A percentile compares a stretch with the other conserved stretches of the same genome.
Evolutionary conservation across 2,797 vertebrate species (phyloP).

Genomic region (Decapterus maruadsi): DNA sequence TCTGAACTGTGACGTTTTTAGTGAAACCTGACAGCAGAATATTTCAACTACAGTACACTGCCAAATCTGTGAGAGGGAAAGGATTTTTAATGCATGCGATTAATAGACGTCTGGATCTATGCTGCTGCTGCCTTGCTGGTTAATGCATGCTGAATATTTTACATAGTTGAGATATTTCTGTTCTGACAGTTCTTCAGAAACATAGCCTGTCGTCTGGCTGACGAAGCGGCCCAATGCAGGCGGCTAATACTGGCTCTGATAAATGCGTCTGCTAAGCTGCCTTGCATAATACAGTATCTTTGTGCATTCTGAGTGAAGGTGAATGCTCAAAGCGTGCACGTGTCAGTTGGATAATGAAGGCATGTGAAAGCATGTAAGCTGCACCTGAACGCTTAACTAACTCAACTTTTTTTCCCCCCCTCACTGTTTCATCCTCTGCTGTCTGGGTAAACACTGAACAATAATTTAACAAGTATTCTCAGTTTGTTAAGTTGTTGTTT

Average conservation of each 20-base stretch:
- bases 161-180: not conserved
- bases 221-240: not conserved
- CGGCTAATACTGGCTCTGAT: not conserved
- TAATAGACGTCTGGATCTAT: not conserved
- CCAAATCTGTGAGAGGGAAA: not conserved
- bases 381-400: not conserved
- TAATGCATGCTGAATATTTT: not conserved
- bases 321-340: slow-evolving; percentile 2
- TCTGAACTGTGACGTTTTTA: not conserved
- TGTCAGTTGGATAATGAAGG: slow-evolving; percentile 15
- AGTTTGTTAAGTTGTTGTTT: not conserved
- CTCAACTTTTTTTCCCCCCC: not conserved
- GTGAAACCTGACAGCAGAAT: not conserved
- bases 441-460: not conserved
- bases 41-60: not conserved
- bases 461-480: not conserved
- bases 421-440: not conserved
- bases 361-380: not conserved
- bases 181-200: not conserved
- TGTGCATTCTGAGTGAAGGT: not conserved
- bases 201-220: not conserved
- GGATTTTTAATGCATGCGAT: not conserved
- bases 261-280: slow-evolving; percentile 16
- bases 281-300: slow-evolving; percentile 12
- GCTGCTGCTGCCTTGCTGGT: not conserved